Evolutionary conservation across 2,113 vertebrate genomes (phyloP).

Genomic region (Penelope pileata): DNA sequence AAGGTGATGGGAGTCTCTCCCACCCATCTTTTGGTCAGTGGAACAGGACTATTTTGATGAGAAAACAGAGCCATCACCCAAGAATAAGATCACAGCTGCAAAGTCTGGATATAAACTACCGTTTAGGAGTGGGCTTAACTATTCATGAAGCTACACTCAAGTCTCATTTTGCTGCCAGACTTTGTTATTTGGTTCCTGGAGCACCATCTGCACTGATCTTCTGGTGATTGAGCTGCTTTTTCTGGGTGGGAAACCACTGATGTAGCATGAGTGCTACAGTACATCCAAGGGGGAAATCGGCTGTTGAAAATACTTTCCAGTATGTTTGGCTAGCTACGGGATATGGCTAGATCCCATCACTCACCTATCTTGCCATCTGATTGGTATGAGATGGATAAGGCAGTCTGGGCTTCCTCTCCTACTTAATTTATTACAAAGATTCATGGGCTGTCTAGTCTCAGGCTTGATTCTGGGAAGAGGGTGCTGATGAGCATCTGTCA

Average conservation of each 20-base stretch:
- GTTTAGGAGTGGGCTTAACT: background rate
- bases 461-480: background rate
- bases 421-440: background rate
- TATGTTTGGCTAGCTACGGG: background rate
- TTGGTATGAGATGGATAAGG: background rate
- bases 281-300: background rate
- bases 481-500: background rate
- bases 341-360: background rate
- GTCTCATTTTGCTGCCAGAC: background rate
- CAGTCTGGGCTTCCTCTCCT: background rate
- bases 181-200: background rate
- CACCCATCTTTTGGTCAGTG: background rate
- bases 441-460: background rate
- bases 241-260: background rate
- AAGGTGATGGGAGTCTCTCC: background rate
- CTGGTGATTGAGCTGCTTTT: background rate
- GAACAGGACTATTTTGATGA: background rate
- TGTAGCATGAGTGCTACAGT: background rate
- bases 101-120: background rate
- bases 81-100: background rate
- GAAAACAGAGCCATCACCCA: background rate
- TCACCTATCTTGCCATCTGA: background rate
- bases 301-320: background rate
- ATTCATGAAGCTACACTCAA: background rate
- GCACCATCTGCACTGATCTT: background rate